Evolutionary conservation across 2,797 vertebrate genomes (phyloP), one percentile per base, ranked within the genome.

Genomic region (Pachyuromys duprasi): DNA sequence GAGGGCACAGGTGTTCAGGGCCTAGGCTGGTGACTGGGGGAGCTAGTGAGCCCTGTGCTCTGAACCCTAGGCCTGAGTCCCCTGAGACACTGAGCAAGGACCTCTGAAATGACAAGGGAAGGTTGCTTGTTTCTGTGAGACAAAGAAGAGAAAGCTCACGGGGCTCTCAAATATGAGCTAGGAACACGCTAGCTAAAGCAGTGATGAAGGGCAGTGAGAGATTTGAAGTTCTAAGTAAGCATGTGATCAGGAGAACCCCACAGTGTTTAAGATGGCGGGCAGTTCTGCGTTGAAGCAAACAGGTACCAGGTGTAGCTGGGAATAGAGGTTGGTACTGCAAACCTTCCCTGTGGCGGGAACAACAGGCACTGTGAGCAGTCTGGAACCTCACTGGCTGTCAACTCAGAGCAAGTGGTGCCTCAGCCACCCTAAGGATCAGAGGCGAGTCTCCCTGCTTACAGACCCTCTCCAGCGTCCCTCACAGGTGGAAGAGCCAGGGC

Each of bases 1-100:
- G 0, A 9, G 49, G 65, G 72, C 62, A n/a, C 26, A 14, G 28
- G 65, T 6, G 2, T 5, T 9, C 6, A 17, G 57, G n/a, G 15
- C 18, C 33, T 4, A 28, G 79, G 5, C 28, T 20, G 0, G 53
- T 14, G 79, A 53, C 24, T 1, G 0, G 3, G 0, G 17, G 67
- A 36, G 78, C 65, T 33, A 45, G 65, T 5, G 26, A 95, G 70
- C 12, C 79, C 17, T 31, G 3, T n/a, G 42, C 15, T 20, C 2
- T 28, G 28, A 65, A 70, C 28, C 57, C 36, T 69, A 49, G 13
- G 49, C 4, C 72, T 69, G 70, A 70, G 3, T 65, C 39, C 60
- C 42, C 0, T 14, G 1, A 87, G 31, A 28, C 26, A 28, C 20
- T 17, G 39, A 31, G 75, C 42, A 60, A 87, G 57, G 60, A 74